These are phyloP conservation scores for Megastigmus dorsalis DNA, from an alignment of 2,888 invertebrate genomes.

Conservation along the genomic window DNA sequence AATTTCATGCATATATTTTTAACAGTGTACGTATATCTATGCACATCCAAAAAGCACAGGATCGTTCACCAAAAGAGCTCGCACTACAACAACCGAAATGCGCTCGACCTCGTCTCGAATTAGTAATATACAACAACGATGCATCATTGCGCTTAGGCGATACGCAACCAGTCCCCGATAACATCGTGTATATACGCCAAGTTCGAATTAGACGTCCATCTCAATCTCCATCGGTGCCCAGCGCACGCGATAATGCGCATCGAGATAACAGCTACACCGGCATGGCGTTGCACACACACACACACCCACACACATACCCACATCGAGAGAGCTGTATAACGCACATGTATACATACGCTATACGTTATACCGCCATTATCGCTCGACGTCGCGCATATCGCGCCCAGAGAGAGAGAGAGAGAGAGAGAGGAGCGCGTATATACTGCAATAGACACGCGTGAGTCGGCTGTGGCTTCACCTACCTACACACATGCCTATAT, in stretches of 20 bases:
- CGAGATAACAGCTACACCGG: slow-evolving; percentile 23
- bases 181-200: slow-evolving; percentile 9
- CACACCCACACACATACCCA: background rate
- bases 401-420: too few relatives aligned
- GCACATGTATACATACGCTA: slow-evolving; percentile 1
- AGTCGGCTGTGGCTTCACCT: too few relatives aligned
- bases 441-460: slow-evolving; percentile 39
- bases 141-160: background rate
- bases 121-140: too few relatives aligned
- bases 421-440: too few relatives aligned
- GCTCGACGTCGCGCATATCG: too few relatives aligned
- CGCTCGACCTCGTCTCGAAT: too few relatives aligned
- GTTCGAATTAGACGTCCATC: slow-evolving; percentile 48
- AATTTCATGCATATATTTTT: too few relatives aligned
- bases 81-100: too few relatives aligned
- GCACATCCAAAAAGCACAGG: too few relatives aligned
- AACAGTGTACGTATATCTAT: too few relatives aligned
- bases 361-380: slow-evolving; percentile 56
- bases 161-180: background rate
- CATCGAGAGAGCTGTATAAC: background rate
- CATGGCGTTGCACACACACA: background rate
- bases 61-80: too few relatives aligned
- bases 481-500: too few relatives aligned
- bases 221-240: slow-evolving; percentile 24
- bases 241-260: slow-evolving; percentile 50